Conservation (phyloP, 2,113 vertebrate species). For the Sylvilagus bachmani region DNA sequence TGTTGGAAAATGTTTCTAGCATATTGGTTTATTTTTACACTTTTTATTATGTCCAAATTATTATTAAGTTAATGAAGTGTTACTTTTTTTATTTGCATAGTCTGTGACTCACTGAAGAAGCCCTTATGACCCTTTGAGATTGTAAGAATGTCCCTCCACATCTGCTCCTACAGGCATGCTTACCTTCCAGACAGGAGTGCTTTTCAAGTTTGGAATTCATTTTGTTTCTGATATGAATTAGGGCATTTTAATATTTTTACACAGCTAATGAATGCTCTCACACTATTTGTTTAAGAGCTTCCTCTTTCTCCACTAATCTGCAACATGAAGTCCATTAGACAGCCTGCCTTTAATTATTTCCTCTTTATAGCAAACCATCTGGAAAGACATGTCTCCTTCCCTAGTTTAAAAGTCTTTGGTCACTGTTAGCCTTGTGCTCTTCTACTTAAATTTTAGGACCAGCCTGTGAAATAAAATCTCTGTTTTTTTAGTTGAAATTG, state of each 20-base stretch:
- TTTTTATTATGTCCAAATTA: background rate
- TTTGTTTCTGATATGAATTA: background rate
- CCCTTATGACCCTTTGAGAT: background rate
- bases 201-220: background rate
- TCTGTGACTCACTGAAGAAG: background rate
- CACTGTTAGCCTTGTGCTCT: background rate
- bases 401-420: background rate
- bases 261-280: background rate
- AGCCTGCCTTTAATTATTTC: background rate
- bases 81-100: background rate
- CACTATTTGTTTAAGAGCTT: background rate
- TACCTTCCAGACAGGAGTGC: background rate
- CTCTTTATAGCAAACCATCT: background rate
- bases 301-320: background rate
- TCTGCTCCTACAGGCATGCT: constrained; percentile 18
- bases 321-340: background rate
- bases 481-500: constrained; percentile 5
- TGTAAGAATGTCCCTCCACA: background rate
- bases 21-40: constrained; percentile 23
- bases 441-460: constrained; percentile 50
- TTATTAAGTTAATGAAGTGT: background rate
- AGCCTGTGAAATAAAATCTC: background rate
- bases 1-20: constrained; percentile 33
- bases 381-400: background rate
- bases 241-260: constrained; percentile 5